These are phyloP conservation scores for Luperina nickerlii DNA, from an alignment of 2,888 invertebrate species.

Conservation along the genomic window DNA sequence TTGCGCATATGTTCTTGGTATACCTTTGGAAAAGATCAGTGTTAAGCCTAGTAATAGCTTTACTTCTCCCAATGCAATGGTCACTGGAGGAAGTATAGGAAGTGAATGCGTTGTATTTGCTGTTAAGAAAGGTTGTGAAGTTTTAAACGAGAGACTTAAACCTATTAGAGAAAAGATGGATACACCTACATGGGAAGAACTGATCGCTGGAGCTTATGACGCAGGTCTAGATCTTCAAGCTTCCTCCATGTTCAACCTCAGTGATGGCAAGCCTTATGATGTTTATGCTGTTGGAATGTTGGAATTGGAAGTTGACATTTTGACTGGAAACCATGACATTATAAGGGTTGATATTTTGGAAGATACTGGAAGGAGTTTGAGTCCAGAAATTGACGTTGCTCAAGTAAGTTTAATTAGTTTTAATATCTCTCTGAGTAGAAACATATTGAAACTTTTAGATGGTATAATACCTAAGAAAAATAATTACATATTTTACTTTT, in stretches of 20 bases:
- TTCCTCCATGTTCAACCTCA: conserved; percentile 87
- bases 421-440: neutral
- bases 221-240: conserved; percentile 91
- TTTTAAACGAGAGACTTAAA: conserved; percentile 90
- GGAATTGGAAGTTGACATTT: conserved; percentile 94
- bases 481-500: neutral
- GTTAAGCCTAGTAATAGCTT: conserved; percentile 91
- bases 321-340: conserved; percentile 94
- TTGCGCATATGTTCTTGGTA: conserved; percentile 92
- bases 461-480: neutral
- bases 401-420: conserved; percentile 85
- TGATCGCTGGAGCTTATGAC: conserved; percentile 88
- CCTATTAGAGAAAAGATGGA: conserved; percentile 89
- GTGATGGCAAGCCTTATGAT: conserved; percentile 89
- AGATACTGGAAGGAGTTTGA: conserved; percentile 93
- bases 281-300: conserved; percentile 92
- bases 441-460: neutral
- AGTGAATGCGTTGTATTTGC: conserved; percentile 91
- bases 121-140: conserved; percentile 91
- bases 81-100: conserved; percentile 92
- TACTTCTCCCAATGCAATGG: conserved; percentile 90
- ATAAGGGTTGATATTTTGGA: conserved; percentile 93
- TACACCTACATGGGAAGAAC: conserved; percentile 90
- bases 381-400: conserved; percentile 93
- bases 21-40: conserved; percentile 91